phyloP scores from a whole-genome alignment of 1,140 invertebrate genomes.

The Mercenaria mercenaria region DNA sequence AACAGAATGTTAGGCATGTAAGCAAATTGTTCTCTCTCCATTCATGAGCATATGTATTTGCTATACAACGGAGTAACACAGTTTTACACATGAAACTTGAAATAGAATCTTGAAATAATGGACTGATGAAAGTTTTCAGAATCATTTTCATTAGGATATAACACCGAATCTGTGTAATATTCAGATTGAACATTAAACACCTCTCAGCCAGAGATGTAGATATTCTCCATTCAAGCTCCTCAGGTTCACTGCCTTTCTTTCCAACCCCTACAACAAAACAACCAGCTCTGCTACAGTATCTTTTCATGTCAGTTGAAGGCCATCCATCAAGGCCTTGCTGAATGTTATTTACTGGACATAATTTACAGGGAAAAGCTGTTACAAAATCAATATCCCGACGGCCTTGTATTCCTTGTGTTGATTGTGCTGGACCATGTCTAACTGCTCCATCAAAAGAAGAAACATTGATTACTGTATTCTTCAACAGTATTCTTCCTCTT shows the following conservation, averaged over 20 bases:
- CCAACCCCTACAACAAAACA: no score
- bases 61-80: background rate
- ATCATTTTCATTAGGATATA: no score
- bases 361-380: background rate
- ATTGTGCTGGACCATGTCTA: background rate
- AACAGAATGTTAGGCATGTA: background rate
- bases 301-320: background rate
- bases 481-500: no score
- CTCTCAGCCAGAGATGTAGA: no score
- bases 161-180: no score
- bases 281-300: no score
- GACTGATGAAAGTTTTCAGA: background rate
- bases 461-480: no score
- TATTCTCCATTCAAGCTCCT: background rate
- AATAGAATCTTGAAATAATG: background rate
- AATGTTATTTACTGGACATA: background rate
- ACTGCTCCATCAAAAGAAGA: background rate
- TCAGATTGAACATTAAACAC: no score
- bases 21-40: background rate
- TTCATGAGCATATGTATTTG: background rate
- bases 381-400: background rate
- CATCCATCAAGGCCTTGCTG: background rate
- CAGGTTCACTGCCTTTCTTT: background rate
- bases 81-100: conserved; percentile 17
- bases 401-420: background rate